A percentile compares a stretch with the other conserved stretches of the same genome.
Conservation (phyloP, 2,113 vertebrate genomes). For the Galbula dea region DNA sequence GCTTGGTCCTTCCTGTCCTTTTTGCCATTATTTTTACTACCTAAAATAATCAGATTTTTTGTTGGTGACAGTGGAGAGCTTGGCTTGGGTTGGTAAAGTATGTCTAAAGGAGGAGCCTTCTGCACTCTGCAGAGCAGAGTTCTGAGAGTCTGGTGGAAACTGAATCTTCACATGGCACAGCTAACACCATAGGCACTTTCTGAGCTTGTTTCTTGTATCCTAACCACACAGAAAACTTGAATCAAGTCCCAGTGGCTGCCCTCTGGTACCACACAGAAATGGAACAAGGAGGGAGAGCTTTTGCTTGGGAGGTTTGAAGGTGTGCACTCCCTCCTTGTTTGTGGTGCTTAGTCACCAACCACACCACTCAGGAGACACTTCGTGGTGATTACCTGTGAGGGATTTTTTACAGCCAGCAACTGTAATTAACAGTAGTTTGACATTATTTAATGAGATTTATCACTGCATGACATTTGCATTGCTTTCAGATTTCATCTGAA, state of each 20-base stretch:
- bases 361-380: slow-evolving; percentile 53
- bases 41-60: background rate
- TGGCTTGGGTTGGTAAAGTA: background rate
- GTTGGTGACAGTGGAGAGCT: background rate
- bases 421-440: slow-evolving; percentile 38
- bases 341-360: slow-evolving; percentile 69
- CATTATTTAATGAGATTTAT: slow-evolving; percentile 43
- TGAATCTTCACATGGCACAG: background rate
- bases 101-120: background rate
- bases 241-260: slow-evolving; percentile 19
- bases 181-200: background rate
- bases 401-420: slow-evolving; percentile 56
- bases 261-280: background rate
- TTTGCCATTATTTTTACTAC: background rate
- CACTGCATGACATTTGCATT: background rate
- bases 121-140: background rate
- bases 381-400: slow-evolving; percentile 32
- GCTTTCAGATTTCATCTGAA: background rate
- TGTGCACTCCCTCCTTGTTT: slow-evolving; percentile 39
- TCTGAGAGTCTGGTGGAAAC: background rate
- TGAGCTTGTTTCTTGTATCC: slow-evolving; percentile 22
- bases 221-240: background rate
- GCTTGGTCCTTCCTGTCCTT: background rate
- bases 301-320: slow-evolving; percentile 23
- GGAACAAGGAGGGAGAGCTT: too few species aligned